These are phyloP conservation scores for Cataglyphis cursor DNA, from an alignment of 2,888 invertebrate genomes.

Conservation along the genomic window DNA sequence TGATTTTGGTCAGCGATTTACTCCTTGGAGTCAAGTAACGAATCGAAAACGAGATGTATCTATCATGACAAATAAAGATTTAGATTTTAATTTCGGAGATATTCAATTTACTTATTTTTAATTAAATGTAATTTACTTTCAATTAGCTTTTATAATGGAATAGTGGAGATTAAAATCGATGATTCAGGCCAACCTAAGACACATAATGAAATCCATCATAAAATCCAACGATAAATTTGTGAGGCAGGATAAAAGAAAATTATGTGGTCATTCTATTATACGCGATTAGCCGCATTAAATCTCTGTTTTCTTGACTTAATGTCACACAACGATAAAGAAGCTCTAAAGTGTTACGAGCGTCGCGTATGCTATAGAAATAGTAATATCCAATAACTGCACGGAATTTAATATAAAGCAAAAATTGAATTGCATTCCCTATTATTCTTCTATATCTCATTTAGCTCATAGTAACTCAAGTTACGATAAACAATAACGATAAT, in stretches of 20 bases:
- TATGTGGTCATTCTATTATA: conserved; percentile 4
- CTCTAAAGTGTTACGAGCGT: conserved; percentile 30
- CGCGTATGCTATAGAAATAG: conserved; percentile 23
- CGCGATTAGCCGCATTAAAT: conserved; percentile 3
- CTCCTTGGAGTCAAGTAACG: not conserved
- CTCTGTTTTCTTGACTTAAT: conserved; percentile 1
- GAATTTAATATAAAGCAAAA: conserved; percentile 34
- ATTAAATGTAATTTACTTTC: conserved; percentile 32
- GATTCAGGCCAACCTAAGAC: not conserved
- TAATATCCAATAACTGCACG: conserved; percentile 37
- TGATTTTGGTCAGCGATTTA: too few species aligned
- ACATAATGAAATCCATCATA: conserved; percentile 12
- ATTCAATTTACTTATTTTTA: conserved; percentile 9
- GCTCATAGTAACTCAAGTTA: conserved; percentile 10
- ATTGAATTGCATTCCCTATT: not conserved
- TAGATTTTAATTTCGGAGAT: conserved; percentile 26
- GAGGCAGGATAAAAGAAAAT: conserved; percentile 5
- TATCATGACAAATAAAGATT: conserved; percentile 28
- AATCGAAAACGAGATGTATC: conserved; percentile 27
- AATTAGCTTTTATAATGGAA: conserved; percentile 29
- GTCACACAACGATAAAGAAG: not conserved
- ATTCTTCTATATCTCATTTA: not conserved
- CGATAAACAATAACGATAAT: not conserved
- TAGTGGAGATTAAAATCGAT: conserved; percentile 15
- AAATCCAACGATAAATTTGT: conserved; percentile 24